These are phyloP conservation scores for Zaprionus kolodkinae DNA, from an alignment of 1,140 invertebrate species.

Conservation along the genomic window DNA sequence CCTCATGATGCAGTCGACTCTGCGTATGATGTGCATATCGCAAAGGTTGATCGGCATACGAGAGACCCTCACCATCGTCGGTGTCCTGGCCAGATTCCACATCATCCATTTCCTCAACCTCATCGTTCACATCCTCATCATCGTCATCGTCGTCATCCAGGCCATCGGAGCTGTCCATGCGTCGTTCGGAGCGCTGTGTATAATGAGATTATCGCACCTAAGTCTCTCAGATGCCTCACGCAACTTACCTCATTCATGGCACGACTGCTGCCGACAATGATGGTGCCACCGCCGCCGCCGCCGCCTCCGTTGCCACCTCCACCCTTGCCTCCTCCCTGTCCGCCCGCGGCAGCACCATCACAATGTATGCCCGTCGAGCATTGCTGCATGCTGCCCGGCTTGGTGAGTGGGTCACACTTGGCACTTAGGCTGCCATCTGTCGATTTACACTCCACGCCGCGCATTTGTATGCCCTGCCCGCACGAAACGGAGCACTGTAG, in stretches of 20 bases:
- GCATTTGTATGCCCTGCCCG: slow-evolving; percentile 92
- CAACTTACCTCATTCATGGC: slow-evolving; percentile 63
- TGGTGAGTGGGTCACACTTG: slow-evolving; percentile 85
- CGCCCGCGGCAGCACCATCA: slow-evolving; percentile 43
- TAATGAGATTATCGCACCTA: slow-evolving; percentile 8
- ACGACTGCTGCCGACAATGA: slow-evolving; percentile 80
- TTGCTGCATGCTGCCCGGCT: slow-evolving; percentile 87
- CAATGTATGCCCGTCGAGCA: slow-evolving; percentile 90
- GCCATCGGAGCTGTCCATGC: slow-evolving; percentile 70
- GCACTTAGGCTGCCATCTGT: slow-evolving; percentile 78
- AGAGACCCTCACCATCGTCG: slow-evolving; percentile 64
- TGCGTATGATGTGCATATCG: slow-evolving; percentile 73
- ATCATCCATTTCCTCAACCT: slow-evolving; percentile 66
- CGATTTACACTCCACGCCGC: slow-evolving; percentile 91
- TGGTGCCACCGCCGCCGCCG: slow-evolving; percentile 65
- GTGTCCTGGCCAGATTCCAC: slow-evolving; percentile 71
- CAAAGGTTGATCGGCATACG: slow-evolving; percentile 73
- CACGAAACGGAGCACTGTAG: slow-evolving; percentile 93
- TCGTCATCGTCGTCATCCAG: slow-evolving; percentile 70
- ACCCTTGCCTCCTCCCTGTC: slow-evolving; percentile 22
- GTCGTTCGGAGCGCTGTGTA: slow-evolving; percentile 59
- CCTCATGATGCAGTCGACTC: slow-evolving; percentile 74
- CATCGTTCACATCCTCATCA: slow-evolving; percentile 58
- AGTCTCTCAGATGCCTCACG: background rate
- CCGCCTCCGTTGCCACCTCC: slow-evolving; percentile 19